Evolutionary conservation across 2,888 invertebrate genomes (phyloP).

Genomic region (Sphecodes monilicornis): DNA sequence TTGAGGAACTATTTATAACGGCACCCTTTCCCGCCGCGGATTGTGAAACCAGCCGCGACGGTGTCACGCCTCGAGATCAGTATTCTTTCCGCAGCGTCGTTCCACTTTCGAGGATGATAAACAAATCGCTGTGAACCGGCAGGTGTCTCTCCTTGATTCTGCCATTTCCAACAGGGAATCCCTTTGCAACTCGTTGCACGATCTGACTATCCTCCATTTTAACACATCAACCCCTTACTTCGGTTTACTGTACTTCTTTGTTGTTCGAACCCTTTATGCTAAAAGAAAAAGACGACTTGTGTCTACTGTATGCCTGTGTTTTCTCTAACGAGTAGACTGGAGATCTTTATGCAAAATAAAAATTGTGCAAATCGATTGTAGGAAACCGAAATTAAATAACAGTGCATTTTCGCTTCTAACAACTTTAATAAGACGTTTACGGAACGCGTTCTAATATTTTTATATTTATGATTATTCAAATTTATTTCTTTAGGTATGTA

Average conservation of each 20-base stretch:
- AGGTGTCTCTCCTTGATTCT: background rate
- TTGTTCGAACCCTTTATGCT: background rate
- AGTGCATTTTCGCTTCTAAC: no score
- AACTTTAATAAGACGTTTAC: no score
- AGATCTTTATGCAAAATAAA: no score
- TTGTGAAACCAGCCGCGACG: constrained; percentile 37
- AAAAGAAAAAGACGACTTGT: background rate
- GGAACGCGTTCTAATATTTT: no score
- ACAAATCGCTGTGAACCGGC: constrained; percentile 7
- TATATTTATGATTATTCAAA: no score
- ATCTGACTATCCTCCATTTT: background rate
- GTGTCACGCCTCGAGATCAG: constrained; percentile 22
- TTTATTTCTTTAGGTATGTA: no score
- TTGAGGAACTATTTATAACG: constrained; percentile 59
- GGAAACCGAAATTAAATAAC: no score
- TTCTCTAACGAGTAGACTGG: no score
- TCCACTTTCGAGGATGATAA: constrained; percentile 41
- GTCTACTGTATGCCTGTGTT: background rate
- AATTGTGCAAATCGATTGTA: no score
- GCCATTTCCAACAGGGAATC: background rate
- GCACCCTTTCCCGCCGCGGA: constrained; percentile 41
- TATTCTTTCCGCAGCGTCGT: constrained; percentile 38
- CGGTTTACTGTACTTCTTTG: no score
- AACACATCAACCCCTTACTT: background rate
- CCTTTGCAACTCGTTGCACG: background rate